Conservation (phyloP, 2,113 vertebrate species). For the Cisticola juncidis region DNA sequence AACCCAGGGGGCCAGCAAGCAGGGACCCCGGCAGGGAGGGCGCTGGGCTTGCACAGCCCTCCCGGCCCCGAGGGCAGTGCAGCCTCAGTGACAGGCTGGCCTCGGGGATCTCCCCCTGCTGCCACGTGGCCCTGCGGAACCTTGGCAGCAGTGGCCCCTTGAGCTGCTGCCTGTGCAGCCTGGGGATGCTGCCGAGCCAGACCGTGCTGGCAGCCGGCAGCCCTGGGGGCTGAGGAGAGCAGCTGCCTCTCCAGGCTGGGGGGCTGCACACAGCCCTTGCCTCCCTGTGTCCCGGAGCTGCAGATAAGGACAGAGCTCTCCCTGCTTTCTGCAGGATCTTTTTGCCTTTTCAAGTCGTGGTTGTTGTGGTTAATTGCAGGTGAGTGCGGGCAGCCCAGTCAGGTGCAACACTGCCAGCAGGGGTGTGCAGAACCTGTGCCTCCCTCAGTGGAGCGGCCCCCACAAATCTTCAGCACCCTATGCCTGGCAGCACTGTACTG, state of each 20-base stretch:
- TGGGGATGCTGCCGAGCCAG: background rate
- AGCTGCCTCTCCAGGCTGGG: background rate
- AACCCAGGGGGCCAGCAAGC: background rate
- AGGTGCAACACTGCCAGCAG: accelerated
- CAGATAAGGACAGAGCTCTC: background rate
- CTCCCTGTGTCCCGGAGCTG: background rate
- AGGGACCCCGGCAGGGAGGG: background rate
- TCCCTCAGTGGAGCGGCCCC: background rate
- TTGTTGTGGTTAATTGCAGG: background rate
- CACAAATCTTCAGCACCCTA: background rate
- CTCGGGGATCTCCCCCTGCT: background rate
- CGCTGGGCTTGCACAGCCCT: accelerated
- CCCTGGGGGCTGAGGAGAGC: background rate
- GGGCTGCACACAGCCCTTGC: accelerated
- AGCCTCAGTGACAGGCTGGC: background rate
- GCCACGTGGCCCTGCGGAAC: constrained; percentile 24
- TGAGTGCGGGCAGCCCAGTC: background rate
- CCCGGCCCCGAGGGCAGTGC: background rate
- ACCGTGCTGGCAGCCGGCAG: background rate
- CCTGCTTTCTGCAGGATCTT: background rate
- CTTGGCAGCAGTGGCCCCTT: background rate
- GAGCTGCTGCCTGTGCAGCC: background rate
- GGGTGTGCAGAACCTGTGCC: background rate
- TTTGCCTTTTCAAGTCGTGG: background rate
- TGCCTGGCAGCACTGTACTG: background rate